phyloP scores from a whole-genome alignment of 2,113 vertebrate species.

The Psilopogon haemacephalus region DNA sequence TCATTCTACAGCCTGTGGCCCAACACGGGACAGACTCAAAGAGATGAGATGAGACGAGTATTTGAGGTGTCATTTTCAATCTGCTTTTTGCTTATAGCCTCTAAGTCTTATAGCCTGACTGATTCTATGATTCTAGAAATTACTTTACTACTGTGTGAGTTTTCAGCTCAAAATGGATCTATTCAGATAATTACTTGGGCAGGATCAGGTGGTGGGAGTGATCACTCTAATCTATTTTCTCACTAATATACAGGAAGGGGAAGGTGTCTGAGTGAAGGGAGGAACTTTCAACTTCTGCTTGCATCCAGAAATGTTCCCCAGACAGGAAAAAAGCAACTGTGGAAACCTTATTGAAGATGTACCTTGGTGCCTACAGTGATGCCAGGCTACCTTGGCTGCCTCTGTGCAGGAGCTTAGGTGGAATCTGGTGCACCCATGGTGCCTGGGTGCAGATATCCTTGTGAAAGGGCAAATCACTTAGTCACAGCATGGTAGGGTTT shows the following conservation, averaged over 20 bases:
- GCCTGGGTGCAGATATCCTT: too few relatives aligned
- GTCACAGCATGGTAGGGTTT: too few relatives aligned
- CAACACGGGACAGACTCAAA: background rate
- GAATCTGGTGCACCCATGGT: too few relatives aligned
- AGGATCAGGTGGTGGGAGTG: background rate
- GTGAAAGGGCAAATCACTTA: too few relatives aligned
- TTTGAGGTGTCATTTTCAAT: background rate
- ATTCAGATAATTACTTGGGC: background rate
- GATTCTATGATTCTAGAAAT: too few relatives aligned
- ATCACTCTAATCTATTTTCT: background rate
- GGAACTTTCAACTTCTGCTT: background rate
- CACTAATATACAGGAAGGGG: background rate
- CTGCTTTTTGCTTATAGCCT: background rate
- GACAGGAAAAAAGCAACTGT: background rate
- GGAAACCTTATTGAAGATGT: background rate
- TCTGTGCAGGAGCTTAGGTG: background rate
- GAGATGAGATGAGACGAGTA: too few relatives aligned
- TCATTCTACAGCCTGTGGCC: background rate
- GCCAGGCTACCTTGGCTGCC: fast-evolving
- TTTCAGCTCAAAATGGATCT: background rate
- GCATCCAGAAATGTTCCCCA: background rate
- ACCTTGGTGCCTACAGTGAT: fast-evolving
- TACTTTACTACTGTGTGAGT: background rate
- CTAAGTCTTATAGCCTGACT: too few relatives aligned
- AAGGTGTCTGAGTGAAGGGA: background rate